Evolutionary conservation across 2,113 vertebrate genomes (phyloP).

Genomic region (Bubo bubo): DNA sequence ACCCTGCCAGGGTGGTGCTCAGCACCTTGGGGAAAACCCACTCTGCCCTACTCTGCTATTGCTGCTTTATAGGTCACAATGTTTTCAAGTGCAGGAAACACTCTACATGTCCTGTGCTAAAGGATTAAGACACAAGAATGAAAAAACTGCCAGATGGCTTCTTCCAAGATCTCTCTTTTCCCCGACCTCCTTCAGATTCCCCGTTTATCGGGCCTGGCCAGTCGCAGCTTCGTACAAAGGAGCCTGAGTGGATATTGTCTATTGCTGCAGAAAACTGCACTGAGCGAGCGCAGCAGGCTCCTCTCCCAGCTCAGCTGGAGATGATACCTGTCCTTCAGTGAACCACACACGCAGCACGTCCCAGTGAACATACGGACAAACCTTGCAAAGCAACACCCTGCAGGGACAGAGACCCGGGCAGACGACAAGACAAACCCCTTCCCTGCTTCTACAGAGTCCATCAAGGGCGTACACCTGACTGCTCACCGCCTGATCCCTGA

Average conservation of each 20-base stretch:
- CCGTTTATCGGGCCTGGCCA: not conserved
- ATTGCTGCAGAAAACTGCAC: not conserved
- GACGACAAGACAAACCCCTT: not conserved
- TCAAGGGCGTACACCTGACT: not conserved
- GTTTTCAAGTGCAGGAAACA: not conserved
- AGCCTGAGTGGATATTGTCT: not conserved
- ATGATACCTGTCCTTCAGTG: not conserved
- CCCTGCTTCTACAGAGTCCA: not conserved
- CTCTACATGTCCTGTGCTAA: not conserved
- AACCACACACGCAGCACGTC: not conserved
- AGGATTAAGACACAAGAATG: conserved; percentile 8
- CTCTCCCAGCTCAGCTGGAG: conserved; percentile 9
- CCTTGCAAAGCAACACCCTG: not conserved
- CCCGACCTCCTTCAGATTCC: not conserved
- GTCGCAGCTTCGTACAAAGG: not conserved
- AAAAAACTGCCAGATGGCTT: not conserved
- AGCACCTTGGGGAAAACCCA: conserved; percentile 9
- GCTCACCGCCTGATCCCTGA: not conserved
- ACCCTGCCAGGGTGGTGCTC: not conserved
- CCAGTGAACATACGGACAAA: not conserved
- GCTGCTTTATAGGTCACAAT: not conserved
- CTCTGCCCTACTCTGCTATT: not conserved
- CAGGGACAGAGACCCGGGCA: not conserved
- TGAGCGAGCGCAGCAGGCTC: not conserved
- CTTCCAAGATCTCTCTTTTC: not conserved